Evolutionary conservation across 2,797 vertebrate species (phyloP), one percentile per base, ranked within the genome.

Genomic region (Bryconaethiops microstoma): DNA sequence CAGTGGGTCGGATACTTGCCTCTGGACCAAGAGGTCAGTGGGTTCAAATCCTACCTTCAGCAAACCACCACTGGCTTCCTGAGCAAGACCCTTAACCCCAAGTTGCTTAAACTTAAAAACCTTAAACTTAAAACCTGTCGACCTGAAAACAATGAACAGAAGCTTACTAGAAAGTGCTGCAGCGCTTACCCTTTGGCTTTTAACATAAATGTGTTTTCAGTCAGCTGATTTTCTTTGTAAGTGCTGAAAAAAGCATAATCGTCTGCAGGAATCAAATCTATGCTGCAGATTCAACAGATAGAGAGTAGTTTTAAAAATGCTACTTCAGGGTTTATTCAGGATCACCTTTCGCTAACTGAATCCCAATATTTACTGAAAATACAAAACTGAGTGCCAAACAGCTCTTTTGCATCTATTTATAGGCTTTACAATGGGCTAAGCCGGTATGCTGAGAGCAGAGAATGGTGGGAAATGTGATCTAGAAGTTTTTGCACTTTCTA

Each of bases 381-480:
- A 67, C 21, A 74, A 50, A 17, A 48, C 6, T 25, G n/a, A 1
- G 13, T 42, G 73, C 40, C 39, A 17, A 23, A 62, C 35, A 45
- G 21, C 3, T 54, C 6, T 29, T 73, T 73, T 39, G 14, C 2
- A 29, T 42, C 40, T 67, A 35, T 59, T 25, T 78, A 23, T 62
- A 55, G 12, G 2, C 57, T 21, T 45, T 12, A 40, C 48, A 54
- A 63, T 45, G 42, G 48, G 62, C n/a, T 71, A 35, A 39, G 25
- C 7, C 64, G 39, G 59, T 60, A 52, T 76, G 50, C 9, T 35
- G 52, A 19, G n/a, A 52, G 59, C 14, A 23, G 39, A 25, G 42
- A 42, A 62, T 16, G 16, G 64, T 74, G 72, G 72, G 65, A 40
- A 75, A 73, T 80, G 74, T 77, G 74, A 63, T 75, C 55, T 39